Evolutionary conservation across 2,113 vertebrate species (phyloP), one percentile per base, ranked within the genome.

Genomic region (Hiodon alosoides): DNA sequence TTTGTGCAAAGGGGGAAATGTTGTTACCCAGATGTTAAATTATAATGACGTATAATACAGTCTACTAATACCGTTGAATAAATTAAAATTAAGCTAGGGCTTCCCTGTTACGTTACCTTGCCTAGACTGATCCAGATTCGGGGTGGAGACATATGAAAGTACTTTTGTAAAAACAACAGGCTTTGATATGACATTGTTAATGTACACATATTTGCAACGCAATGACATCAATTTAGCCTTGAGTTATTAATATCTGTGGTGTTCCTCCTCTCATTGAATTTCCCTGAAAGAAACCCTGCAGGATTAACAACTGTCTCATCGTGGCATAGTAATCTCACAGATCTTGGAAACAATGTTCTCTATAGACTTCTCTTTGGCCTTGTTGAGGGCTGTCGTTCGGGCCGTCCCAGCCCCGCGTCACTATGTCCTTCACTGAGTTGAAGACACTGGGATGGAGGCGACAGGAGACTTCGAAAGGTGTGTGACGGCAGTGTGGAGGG

Each of bases 21-120:
- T 7, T 3, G 57, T 46, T 54, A 16, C 13, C n/a, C 13, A 47
- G 70, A 71, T 46, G 60, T 59, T n/a, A 71, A 58, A 71, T 71
- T 71, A 59, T 60, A 71, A 4, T 60, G 54, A 71, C 31, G 46
- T 60, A 31, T 31, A 31, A 31, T 71, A 46, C 70, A 59, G 57
- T 48, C 70, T 59, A 31, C 9, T 54, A 54, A 52, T 69, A 52
- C 17, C 52, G 55, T n/a, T 48, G 46, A n/a, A n/a, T n/a, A n/a
- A n/a, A n/a, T n/a, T n/a, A n/a, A n/a, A n/a, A n/a, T n/a, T n/a
- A n/a, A n/a, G n/a, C n/a, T n/a, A 58, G 17, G 53, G n/a, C 2
- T 54, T 71, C 59, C 54, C 53, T 16, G 54, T 70, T 57, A 31
- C 47, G 54, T 59, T 17, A 71, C 31, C 58, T 57, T 55, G 5